Evolutionary conservation across 2,797 vertebrate species (phyloP).

Genomic region (Sebastes hopkinsi): DNA sequence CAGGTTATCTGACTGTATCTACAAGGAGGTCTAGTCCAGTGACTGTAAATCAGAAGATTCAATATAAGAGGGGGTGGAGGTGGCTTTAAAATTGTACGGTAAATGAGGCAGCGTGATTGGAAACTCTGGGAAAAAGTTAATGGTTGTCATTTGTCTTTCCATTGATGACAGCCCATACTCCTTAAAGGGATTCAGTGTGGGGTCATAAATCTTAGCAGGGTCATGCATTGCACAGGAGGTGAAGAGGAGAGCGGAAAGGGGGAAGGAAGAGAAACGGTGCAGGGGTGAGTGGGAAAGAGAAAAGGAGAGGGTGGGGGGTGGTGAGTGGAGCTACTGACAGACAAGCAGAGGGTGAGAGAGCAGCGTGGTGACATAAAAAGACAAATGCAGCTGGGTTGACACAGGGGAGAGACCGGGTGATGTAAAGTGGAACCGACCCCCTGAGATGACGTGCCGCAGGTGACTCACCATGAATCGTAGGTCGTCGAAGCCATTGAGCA

Average conservation of each 20-base stretch:
- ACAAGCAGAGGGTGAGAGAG: slow-evolving; percentile 40
- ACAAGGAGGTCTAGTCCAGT: slow-evolving; percentile 21
- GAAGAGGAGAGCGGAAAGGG: slow-evolving; percentile 28
- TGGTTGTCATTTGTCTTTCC: slow-evolving; percentile 67
- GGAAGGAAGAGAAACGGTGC: slow-evolving; percentile 9
- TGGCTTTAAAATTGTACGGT: slow-evolving; percentile 11
- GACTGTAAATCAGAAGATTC: slow-evolving; percentile 36
- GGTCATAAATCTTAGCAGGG: slow-evolving; percentile 64
- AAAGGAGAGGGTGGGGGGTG: neutral
- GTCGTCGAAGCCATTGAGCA: slow-evolving; percentile 98
- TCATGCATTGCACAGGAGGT: slow-evolving; percentile 61
- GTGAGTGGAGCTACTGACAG: slow-evolving; percentile 24
- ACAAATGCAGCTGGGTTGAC: slow-evolving; percentile 49
- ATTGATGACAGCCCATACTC: slow-evolving; percentile 51
- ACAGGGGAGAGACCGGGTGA: slow-evolving; percentile 38
- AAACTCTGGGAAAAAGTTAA: slow-evolving; percentile 56
- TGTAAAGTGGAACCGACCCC: slow-evolving; percentile 62
- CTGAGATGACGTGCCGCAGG: slow-evolving; percentile 58
- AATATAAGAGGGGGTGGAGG: neutral
- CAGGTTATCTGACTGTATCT: slow-evolving; percentile 12
- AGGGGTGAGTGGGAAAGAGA: slow-evolving; percentile 26
- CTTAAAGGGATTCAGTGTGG: slow-evolving; percentile 46
- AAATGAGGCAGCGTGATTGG: slow-evolving; percentile 50
- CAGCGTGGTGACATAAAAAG: slow-evolving; percentile 50
- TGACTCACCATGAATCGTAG: slow-evolving; percentile 97